Conservation (phyloP, 2,797 vertebrate genomes). For the Pagetopsis macropterus region DNA sequence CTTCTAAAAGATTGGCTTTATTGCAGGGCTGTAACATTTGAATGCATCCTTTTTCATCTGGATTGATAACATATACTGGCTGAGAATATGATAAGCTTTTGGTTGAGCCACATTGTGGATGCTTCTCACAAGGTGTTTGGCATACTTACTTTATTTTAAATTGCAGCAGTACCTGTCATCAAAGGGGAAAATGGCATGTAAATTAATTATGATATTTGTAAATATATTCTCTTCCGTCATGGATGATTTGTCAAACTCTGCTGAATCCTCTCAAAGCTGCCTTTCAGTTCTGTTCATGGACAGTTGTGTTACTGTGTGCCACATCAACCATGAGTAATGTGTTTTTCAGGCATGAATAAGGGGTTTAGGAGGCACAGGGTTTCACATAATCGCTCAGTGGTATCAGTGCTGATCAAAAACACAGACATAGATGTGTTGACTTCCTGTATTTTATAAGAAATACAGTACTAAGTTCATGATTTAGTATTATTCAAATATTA, state of each 20-base stretch:
- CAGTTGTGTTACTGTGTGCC: slow-evolving; percentile 31
- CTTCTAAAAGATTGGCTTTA: neutral
- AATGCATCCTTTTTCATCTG: neutral
- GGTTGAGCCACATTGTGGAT: neutral
- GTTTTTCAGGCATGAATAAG: slow-evolving; percentile 62
- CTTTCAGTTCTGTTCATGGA: slow-evolving; percentile 14
- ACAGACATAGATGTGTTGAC: slow-evolving; percentile 1
- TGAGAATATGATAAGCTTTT: neutral
- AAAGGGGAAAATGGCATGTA: neutral
- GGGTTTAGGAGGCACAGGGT: slow-evolving; percentile 46
- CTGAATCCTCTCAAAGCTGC: slow-evolving; percentile 1
- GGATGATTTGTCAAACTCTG: slow-evolving; percentile 11
- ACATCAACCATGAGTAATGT: slow-evolving; percentile 60
- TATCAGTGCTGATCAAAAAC: slow-evolving; percentile 10
- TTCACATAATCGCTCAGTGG: slow-evolving; percentile 19
- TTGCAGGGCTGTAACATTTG: neutral
- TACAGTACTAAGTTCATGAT: neutral
- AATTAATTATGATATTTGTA: neutral
- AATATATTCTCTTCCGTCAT: neutral
- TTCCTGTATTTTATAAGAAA: slow-evolving; percentile 34
- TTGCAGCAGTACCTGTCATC: neutral
- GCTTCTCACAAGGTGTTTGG: neutral
- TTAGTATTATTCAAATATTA: neutral
- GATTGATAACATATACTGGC: neutral
- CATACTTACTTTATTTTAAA: neutral